phyloP scores from a whole-genome alignment of 2,888 invertebrate genomes.

The Athrips mouffetella region DNA sequence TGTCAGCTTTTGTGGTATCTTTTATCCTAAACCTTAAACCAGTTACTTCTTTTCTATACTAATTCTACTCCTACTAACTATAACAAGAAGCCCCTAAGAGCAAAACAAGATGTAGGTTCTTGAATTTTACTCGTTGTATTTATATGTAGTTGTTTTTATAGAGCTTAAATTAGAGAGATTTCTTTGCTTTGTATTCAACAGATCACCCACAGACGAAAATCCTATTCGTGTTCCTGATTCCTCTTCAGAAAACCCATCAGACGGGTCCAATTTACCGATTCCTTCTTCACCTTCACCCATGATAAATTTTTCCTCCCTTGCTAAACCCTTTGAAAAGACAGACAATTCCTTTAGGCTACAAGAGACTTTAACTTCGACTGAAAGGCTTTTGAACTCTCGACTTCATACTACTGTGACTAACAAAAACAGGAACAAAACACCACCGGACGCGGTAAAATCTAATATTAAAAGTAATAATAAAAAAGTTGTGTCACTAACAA shows the following conservation, averaged over 20 bases:
- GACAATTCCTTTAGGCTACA: constrained; percentile 58
- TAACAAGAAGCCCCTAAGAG: constrained; percentile 20
- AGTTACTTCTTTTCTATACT: constrained; percentile 22
- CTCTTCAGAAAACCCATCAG: constrained; percentile 65
- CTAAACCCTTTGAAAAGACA: constrained; percentile 73
- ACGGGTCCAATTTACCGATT: constrained; percentile 48
- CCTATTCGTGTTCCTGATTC: constrained; percentile 55
- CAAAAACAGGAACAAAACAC: constrained; percentile 42
- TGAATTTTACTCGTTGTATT: constrained; percentile 15
- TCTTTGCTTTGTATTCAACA: constrained; percentile 78
- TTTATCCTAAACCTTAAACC: constrained; percentile 30
- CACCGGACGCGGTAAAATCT: constrained; percentile 46
- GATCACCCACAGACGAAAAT: constrained; percentile 76
- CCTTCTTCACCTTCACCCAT: constrained; percentile 45
- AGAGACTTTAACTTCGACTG: constrained; percentile 56
- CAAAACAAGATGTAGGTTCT: constrained; percentile 22
- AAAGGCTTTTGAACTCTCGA: constrained; percentile 45
- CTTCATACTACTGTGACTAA: constrained; percentile 53
- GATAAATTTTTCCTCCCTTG: constrained; percentile 67
- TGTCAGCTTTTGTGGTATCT: constrained; percentile 71
- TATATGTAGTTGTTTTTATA: constrained; percentile 21
- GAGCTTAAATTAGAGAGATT: constrained; percentile 68
- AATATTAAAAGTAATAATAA: constrained; percentile 46
- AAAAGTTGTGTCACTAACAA: constrained; percentile 63
- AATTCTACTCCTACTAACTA: constrained; percentile 34